Conservation (phyloP, 1,140 invertebrate species). For the Heliconius himera region DNA sequence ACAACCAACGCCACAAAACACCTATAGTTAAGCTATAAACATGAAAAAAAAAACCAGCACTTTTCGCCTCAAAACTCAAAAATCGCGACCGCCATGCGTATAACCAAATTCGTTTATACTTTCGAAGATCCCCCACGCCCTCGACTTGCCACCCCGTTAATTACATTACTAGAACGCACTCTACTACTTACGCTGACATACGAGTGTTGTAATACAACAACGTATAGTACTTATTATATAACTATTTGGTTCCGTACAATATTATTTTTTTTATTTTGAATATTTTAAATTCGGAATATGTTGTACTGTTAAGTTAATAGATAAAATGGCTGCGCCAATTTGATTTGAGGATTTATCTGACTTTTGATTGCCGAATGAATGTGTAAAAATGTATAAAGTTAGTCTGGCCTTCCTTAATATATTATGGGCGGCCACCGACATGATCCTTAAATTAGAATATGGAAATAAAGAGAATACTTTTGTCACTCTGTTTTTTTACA, state of each 20-base stretch:
- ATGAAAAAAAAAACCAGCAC: not conserved
- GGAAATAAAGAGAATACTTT: too few species aligned
- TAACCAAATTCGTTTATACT: slow-evolving; percentile 12
- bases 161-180: slow-evolving; percentile 13
- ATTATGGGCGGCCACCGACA: too few species aligned
- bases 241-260: not conserved
- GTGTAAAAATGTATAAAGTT: too few species aligned
- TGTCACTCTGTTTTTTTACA: too few species aligned
- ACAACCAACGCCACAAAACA: not conserved
- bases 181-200: slow-evolving; percentile 1
- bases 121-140: not conserved
- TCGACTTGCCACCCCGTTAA: not conserved
- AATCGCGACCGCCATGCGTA: slow-evolving; percentile 1
- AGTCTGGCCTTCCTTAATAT: too few species aligned
- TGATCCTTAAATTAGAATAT: too few species aligned
- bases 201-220: not conserved
- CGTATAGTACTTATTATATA: not conserved
- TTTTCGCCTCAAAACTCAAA: not conserved
- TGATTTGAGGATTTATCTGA: too few species aligned
- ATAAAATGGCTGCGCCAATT: too few species aligned
- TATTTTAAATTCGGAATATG: too few species aligned
- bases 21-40: not conserved
- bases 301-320: too few species aligned
- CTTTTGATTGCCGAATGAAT: too few species aligned
- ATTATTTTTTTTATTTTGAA: not conserved